Base-by-base conservation (phyloP, 1,140 invertebrate species). In the Nasonia longicornis region DNA sequence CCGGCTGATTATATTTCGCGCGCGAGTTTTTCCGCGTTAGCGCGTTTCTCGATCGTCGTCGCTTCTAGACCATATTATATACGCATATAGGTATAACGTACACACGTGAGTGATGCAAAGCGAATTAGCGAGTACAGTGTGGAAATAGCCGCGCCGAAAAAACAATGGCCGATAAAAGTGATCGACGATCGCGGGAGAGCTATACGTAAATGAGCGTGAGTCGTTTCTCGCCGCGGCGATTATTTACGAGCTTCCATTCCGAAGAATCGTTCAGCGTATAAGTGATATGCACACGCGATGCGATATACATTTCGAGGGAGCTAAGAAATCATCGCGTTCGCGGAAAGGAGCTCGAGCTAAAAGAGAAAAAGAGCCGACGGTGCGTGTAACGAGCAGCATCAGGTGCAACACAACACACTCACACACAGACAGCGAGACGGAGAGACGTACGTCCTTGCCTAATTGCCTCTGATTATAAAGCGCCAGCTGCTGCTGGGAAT, bases 401-500 rank as follows among this genome's bases (percentile, higher is more conserved):
- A 48, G 2, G 45, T 48, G 45, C 52, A 16, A 20, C 1, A 14
- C 52, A 16, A 20, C 1, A 16, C 26, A 26, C 26, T 1, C 26
- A 2, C 4, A 58, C 52, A 58, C 52, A 16, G 20, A 58, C 52
- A 42, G 4, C 16, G 52, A 58, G 52, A n/a, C 20, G 10, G 38
- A 58, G 52, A 58, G 16, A 58, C 52, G 52, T 58, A 58, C 52
- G 52, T 58, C 52, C 52, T 58, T 58, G 52, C 20, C 52, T 58
- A 58, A 58, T 58, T 58, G 52, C 52, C 52, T 58, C 52, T 58
- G 52, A 58, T 58, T 58, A 58, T 58, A 58, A 58, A 58, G 52
- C 52, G 52, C 52, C 16, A 2, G 26, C 26, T 42, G 10, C 38
- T 10, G 38, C 38, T 58, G 52, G 52, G 52, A 58, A 58, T 58